Evolutionary conservation across 2,797 vertebrate species (phyloP), one percentile per base, ranked within the genome.

Genomic region (Cryptoblepharus egeriae): DNA sequence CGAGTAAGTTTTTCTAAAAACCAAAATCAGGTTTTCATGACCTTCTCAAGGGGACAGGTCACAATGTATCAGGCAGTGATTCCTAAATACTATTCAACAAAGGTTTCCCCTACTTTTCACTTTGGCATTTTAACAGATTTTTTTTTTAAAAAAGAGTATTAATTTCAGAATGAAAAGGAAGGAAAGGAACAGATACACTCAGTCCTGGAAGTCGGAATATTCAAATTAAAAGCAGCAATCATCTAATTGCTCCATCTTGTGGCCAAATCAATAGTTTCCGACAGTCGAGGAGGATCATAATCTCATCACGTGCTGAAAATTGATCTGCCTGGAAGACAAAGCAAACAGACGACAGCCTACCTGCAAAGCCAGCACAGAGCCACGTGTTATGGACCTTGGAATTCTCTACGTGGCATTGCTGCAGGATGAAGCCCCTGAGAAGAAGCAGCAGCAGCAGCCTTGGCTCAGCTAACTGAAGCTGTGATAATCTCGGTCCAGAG

Each of bases 241-340:
- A 75, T 81, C 35, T 75, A 58, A 75, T 67, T 83, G 67, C 60
- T 74, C 79, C 70, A 74, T 81, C 79, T 74, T 39, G 60, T 81
- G 79, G 79, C 60, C 61, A 81, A 35, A 77, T 37, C 26, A 63
- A 39, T 55, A 64, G 49, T 70, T 73, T 67, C 39, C 45, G 22
- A 13, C 52, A 58, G 45, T 71, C 70, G 57, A 83, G 67, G 20
- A 77, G 39, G 7, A 22, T 28, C 4, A 26, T 64, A 6, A 16
- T 32, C 42, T 30, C 37, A 32, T 8, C 52, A 32, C 8, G 12
- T 72, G 18, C 24, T 64, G 69, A 77, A 55, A 65, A 63, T 16
- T 5, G 3, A 73, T 60, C 20, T 70, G 18, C 30, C 55, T 22
- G 49, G 55, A 49, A 52, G 64, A 49, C 49, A 15, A 35, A 45